Evolutionary conservation across 2,797 vertebrate genomes (phyloP).

Genomic region (Manis pentadactyla): DNA sequence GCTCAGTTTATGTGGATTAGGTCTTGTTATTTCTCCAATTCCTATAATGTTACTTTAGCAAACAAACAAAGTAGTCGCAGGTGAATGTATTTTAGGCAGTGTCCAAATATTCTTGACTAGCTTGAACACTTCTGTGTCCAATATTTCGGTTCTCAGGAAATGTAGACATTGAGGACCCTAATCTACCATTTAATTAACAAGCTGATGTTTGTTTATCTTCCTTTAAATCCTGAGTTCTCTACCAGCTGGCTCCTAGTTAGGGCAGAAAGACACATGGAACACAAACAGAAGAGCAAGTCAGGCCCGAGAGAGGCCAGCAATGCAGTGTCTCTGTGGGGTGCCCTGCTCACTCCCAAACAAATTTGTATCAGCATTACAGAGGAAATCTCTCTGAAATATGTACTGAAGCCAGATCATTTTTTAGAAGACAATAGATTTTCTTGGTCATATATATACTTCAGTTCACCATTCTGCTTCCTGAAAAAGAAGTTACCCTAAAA

Average conservation of each 20-base stretch:
- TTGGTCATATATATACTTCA: background rate
- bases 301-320: background rate
- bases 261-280: conserved; percentile 38
- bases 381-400: background rate
- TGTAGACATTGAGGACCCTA: conserved; percentile 7
- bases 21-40: conserved; percentile 35
- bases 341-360: background rate
- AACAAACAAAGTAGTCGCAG: background rate
- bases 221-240: conserved; percentile 63
- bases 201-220: conserved; percentile 45
- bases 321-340: background rate
- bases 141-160: background rate
- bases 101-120: background rate
- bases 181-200: conserved; percentile 61
- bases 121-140: background rate
- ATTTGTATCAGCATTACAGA: background rate
- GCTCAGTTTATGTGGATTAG: background rate
- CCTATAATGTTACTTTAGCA: background rate
- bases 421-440: background rate
- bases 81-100: conserved; percentile 42
- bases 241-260: conserved; percentile 70
- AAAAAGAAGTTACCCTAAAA: background rate
- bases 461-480: background rate
- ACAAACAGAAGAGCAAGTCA: conserved; percentile 6
- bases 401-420: background rate